Evolutionary conservation across 2,113 vertebrate species (phyloP), one percentile per base, ranked within the genome.

Genomic region (Oplegnathus fasciatus): DNA sequence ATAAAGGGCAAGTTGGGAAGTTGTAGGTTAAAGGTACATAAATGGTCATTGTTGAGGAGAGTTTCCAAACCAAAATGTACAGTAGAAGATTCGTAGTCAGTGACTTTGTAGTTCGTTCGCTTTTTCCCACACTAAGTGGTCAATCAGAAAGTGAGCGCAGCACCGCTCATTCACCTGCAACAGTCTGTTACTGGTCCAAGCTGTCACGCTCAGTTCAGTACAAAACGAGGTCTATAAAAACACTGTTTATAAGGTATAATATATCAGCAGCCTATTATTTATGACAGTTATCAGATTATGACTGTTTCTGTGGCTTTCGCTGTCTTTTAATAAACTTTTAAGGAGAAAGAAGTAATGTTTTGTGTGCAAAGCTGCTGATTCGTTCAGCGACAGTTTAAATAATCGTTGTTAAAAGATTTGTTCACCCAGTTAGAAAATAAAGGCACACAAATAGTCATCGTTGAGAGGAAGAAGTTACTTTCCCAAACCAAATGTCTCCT

Each of bases 1-100:
- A 20, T 76, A 6, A 26, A 70, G 4, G 81, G 64, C 32, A 17
- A 34, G 32, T 15, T 76, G 54, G 64, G 24, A 14, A 57, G 9
- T 32, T 44, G 73, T 5, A 34, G 48, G 46, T 71, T 70, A 9
- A 57, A 55, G 20, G 46, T 6, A 42, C 74, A 70, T 37, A 78
- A 65, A 65, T 26, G 67, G 58, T 71, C 37, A 71, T 37, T 8
- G 37, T 42, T 28, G 65, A 70, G 46, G 55, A 54, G 32, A 30
- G 66, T 52, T 70, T 70, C 61, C 34, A 55, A 46, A 17, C 65
- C 52, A 24, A 68, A n/a, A n/a, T n/a, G n/a, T n/a, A n/a, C n/a
- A n/a, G n/a, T n/a, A n/a, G n/a, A n/a, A n/a, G n/a, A n/a, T n/a
- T n/a, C n/a, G n/a, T n/a, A n/a, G n/a, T n/a, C n/a, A n/a, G n/a